Conservation (phyloP, 2,888 invertebrate genomes). For the Eupithecia subumbrata region DNA sequence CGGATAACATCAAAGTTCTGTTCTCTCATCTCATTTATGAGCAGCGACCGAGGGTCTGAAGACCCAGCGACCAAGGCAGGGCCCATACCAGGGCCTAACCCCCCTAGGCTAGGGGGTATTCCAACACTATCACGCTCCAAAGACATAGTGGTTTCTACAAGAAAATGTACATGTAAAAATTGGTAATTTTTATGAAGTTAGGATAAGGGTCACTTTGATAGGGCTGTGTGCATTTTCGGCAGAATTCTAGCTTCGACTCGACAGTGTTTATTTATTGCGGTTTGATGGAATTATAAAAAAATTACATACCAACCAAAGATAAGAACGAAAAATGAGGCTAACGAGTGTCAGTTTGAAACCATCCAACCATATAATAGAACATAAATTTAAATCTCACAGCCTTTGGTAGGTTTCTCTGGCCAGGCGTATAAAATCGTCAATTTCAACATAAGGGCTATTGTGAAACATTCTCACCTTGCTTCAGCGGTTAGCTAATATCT, state of each 20-base stretch:
- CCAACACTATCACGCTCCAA: conserved; percentile 72
- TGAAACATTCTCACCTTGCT: conserved; percentile 59
- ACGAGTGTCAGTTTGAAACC: too few species aligned
- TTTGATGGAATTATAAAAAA: not conserved
- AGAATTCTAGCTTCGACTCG: not conserved
- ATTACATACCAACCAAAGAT: not conserved
- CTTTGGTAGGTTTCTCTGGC: not conserved
- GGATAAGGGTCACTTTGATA: not conserved
- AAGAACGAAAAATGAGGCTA: not conserved
- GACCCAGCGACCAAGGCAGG: conserved; percentile 45
- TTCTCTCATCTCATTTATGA: conserved; percentile 93
- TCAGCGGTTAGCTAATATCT: conserved; percentile 70
- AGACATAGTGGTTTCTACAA: conserved; percentile 61
- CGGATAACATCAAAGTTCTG: conserved; percentile 98
- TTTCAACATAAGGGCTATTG: conserved; percentile 30
- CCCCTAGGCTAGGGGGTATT: conserved; percentile 58
- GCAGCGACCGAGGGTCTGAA: conserved; percentile 88
- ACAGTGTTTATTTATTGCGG: not conserved
- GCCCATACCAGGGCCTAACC: conserved; percentile 48
- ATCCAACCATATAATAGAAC: too few species aligned
- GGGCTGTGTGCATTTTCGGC: not conserved
- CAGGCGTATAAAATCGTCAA: conserved; percentile 10
- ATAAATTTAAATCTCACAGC: not conserved
- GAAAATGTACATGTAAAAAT: conserved; percentile 6
- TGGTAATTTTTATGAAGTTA: not conserved